Evolutionary conservation across 2,113 vertebrate genomes (phyloP).

Genomic region (Pelmatolapia mariae): DNA sequence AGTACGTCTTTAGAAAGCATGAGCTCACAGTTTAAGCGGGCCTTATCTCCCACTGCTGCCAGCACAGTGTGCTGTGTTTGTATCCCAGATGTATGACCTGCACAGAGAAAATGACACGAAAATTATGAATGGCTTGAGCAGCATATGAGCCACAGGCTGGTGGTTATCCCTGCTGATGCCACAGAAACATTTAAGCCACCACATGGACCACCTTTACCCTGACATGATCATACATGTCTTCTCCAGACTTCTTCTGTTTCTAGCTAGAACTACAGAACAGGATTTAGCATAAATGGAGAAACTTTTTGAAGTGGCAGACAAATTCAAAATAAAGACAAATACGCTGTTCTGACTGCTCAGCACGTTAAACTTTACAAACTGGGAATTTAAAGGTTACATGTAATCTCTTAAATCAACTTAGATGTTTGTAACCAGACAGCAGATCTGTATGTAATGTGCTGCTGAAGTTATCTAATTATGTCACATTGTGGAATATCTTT

Average conservation of each 20-base stretch:
- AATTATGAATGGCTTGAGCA: neutral
- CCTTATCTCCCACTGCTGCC: neutral
- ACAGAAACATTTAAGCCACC: neutral
- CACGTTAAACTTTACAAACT: neutral
- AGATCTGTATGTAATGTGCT: neutral
- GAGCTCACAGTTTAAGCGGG: conserved; percentile 7
- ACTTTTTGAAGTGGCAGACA: neutral
- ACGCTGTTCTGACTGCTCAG: neutral
- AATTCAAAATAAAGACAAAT: neutral
- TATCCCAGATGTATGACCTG: neutral
- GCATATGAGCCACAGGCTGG: neutral
- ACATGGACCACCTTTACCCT: fast-evolving
- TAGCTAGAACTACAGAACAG: neutral
- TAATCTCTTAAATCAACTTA: neutral
- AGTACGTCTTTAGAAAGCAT: neutral
- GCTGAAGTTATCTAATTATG: neutral
- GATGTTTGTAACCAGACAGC: neutral
- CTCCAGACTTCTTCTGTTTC: neutral
- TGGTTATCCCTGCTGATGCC: neutral
- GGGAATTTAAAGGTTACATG: neutral
- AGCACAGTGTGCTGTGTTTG: neutral
- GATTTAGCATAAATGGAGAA: neutral
- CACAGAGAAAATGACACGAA: fast-evolving
- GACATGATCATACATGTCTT: neutral
- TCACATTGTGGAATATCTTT: fast-evolving